A percentile compares a stretch with the other conserved stretches of the same genome.
These are phyloP conservation scores for Hirtodrosophila alboralis DNA, from an alignment of 2,888 invertebrate genomes.

Conservation along the genomic window DNA sequence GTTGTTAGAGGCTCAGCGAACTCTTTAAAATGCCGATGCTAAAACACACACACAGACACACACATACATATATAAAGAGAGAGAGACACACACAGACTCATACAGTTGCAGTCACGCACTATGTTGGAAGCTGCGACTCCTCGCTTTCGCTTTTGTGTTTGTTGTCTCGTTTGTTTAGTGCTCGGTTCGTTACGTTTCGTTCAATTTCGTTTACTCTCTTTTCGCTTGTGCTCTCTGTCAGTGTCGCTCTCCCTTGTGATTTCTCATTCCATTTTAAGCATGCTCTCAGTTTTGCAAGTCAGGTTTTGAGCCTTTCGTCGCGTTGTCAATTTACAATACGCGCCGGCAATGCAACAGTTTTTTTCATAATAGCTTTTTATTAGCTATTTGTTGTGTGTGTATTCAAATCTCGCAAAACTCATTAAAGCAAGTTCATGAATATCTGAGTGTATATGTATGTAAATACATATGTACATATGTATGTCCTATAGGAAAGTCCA, in stretches of 20 bases:
- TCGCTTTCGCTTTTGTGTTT: conserved; percentile 77
- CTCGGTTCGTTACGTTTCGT: conserved; percentile 27
- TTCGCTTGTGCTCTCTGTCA: conserved; percentile 2
- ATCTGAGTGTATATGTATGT: conserved; percentile 7
- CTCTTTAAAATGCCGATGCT: conserved; percentile 65
- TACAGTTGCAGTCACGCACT: conserved; percentile 42
- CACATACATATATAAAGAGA: conserved; percentile 13
- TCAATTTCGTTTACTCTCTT: conserved; percentile 13
- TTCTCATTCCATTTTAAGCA: conserved; percentile 15
- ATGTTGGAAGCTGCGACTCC: conserved; percentile 41
- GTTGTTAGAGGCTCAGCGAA: conserved; percentile 52
- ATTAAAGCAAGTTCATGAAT: conserved; percentile 30
- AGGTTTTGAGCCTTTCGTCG: conserved; percentile 18
- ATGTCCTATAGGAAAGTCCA: conserved; percentile 8
- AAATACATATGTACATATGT: conserved; percentile 4
- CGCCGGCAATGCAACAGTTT: conserved; percentile 75
- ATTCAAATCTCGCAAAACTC: conserved; percentile 52
- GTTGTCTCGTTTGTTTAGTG: conserved; percentile 61
- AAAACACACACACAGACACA: conserved; percentile 20
- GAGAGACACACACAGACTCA: conserved; percentile 10
- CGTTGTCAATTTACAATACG: conserved; percentile 57
- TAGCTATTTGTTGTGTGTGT: conserved; percentile 44
- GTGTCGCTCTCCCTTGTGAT: conserved; percentile 3
- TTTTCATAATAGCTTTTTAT: conserved; percentile 66
- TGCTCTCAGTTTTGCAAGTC: conserved; percentile 26